Percentiles rank a stretch among this genome's conserved stretches.
Conservation (phyloP, 2,888 invertebrate species). For the Ennomos fuscantarius region DNA sequence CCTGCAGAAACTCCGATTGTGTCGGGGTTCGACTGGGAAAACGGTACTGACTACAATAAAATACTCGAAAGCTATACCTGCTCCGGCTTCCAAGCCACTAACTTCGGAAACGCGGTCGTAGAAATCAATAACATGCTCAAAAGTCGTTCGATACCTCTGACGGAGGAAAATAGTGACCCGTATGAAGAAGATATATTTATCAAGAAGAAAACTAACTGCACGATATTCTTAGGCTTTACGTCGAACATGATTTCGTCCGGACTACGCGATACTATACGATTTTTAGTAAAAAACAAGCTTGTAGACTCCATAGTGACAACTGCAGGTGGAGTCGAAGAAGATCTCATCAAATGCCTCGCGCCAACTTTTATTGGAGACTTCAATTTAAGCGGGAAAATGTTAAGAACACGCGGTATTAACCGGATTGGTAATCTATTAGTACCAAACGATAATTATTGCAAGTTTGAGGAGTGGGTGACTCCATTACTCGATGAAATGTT, state of each 20-base stretch:
- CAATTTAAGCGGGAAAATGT: conserved; percentile 90
- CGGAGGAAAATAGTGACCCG: conserved; percentile 87
- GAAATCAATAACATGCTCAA: conserved; percentile 97
- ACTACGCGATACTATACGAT: conserved; percentile 95
- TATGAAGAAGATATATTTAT: conserved; percentile 93
- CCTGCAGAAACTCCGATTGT: conserved; percentile 89
- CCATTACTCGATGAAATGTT: conserved; percentile 97
- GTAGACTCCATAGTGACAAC: conserved; percentile 98
- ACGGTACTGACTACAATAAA: conserved; percentile 93
- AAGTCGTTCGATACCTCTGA: conserved; percentile 88
- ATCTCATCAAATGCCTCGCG: conserved; percentile 98
- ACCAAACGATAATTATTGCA: conserved; percentile 99
- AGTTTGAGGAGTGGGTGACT: conserved; percentile 98
- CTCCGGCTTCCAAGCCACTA: conserved; percentile 99
- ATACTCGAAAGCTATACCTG: conserved; percentile 91
- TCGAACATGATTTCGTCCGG: conserved; percentile 99
- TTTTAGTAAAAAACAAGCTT: conserved; percentile 87
- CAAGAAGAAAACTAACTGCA: conserved; percentile 91
- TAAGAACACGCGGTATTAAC: conserved; percentile 95
- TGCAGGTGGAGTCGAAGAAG: conserved; percentile 99
- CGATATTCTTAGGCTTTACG: conserved; percentile 98
- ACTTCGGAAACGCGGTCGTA: conserved; percentile 94
- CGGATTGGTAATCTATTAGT: conserved; percentile 95
- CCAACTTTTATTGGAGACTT: conserved; percentile 98
- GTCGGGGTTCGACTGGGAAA: conserved; percentile 96